Percentiles rank a stretch among this genome's conserved stretches.
phyloP scores from a whole-genome alignment of 64 coral and sea anemone species.

The Exaiptasia diaphana region DNA sequence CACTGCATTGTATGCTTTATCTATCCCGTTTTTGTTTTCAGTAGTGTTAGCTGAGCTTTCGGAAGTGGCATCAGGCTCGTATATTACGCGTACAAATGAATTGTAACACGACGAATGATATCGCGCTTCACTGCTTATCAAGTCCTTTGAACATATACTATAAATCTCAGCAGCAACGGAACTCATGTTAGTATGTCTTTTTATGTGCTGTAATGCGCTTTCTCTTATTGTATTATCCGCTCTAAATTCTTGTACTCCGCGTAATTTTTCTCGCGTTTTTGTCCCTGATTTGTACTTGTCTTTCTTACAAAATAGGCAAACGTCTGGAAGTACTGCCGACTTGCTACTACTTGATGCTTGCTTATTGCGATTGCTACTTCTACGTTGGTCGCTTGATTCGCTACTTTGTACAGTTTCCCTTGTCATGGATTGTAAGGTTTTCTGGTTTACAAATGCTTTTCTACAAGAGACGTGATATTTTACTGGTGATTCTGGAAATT shows the following conservation, averaged over 20 bases:
- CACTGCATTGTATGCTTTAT: slow-evolving; percentile 28
- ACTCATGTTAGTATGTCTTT: slow-evolving; percentile 46
- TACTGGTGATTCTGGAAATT: slow-evolving; percentile 47
- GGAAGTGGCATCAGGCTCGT: too few species aligned
- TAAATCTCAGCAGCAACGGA: slow-evolving; percentile 29
- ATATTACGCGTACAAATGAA: slow-evolving; percentile 23
- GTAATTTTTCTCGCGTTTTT: slow-evolving; percentile 6
- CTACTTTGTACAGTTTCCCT: too few species aligned
- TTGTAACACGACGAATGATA: slow-evolving; percentile 55
- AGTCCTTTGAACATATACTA: slow-evolving; percentile 61
- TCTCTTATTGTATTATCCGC: slow-evolving; percentile 32
- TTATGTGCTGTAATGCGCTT: slow-evolving; percentile 14
- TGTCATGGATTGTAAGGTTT: too few species aligned
- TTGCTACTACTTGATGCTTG: too few species aligned
- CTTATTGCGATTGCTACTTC: too few species aligned
- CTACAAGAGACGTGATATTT: slow-evolving; percentile 57
- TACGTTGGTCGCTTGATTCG: too few species aligned
- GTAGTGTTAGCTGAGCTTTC: background rate
- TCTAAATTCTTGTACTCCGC: slow-evolving; percentile 49
- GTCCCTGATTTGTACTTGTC: background rate
- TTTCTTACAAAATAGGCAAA: slow-evolving; percentile 50
- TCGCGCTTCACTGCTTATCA: slow-evolving; percentile 65
- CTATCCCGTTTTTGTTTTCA: slow-evolving; percentile 6
- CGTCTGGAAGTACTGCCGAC: background rate
- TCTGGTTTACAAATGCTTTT: slow-evolving; percentile 63